Evolutionary conservation across 2,888 invertebrate species (phyloP), one percentile per base, ranked within the genome.

Genomic region (Eubasilissa splendida): DNA sequence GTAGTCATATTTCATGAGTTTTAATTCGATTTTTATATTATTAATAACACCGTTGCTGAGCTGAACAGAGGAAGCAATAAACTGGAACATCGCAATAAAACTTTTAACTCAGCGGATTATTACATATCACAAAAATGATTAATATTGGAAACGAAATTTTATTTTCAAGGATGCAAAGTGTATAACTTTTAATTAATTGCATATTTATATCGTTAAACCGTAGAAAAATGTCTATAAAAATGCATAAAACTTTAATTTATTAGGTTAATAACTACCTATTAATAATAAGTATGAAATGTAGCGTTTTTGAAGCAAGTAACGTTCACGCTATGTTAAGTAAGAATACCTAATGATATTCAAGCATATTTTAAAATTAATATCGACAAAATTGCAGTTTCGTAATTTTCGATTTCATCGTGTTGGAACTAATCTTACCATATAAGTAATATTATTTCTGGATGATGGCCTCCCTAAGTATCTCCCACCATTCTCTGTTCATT

Each of bases 181-280:
- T 14, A 70, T 70, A 52, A 70, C 52, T 70, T 70, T 31, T 53
- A 70, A 54, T 70, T 70, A 70, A 52, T 52, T 54, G 70, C 70
- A 70, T 22, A 11, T 70, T 70, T 70, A 7, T 54, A 22, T 70
- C 14, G 22, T 68, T 53, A 53, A 68, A 68, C 12, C n/a, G 10
- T 52, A 14, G 14, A 14, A 68, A 14, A 4, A 14, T 4, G 3
- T 31, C 33, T 4, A 63, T 63, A 11, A 63, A 63, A 63, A 63
- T 33, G 63, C 33, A 42, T 42, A 42, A 42, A 42, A 42, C 0
- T 2, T 42, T 7, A 42, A 42, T 42, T 42, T 5, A 7, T 5
- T 42, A 42, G 42, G 42, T 42, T 42, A 5, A 42, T 42, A 5
- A 42, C 7, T 42, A 42, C 42, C 42, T 42, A 42, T 42, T 5